Evolutionary conservation across 2,113 vertebrate genomes (phyloP), one percentile per base, ranked within the genome.

Genomic region (Crotalus horridus): DNA sequence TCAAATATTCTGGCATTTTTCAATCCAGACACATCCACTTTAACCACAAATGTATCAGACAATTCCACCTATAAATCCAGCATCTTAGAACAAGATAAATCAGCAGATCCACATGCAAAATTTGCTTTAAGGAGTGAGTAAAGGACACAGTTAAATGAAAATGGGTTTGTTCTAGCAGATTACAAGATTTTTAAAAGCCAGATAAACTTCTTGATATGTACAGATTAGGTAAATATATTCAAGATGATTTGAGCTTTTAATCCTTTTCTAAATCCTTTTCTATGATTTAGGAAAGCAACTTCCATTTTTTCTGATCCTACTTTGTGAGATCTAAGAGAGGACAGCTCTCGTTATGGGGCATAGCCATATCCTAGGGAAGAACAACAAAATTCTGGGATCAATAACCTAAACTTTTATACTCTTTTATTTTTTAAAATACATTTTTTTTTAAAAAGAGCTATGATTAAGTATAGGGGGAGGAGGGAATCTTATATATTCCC

Each of bases 21-120:
- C 33, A 59, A 53, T 88, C 48, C 85, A 94, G 93, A 43, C 24
- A 33, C 91, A 48, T 29, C 29, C 64, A 88, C n/a, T 29, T 54
- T 93, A 94, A 85, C 91, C 93, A 93, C 91, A 93, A 94, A 93
- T n/a, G 17, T 69, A 94, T 11, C 89, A 89, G 48, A 85, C 29
- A 58, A 94, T 95, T 93, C 92, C 93, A 94, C 21, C 81, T n/a
- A 92, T 54, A 29, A 2, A 86, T 91, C 64, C 88, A 5, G 88
- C 92, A 26, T 81, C 48, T 92, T 15, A 24, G 54, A 89, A 48
- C 86, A 93, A 93, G 69, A 92, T 93, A 55, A 90, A 10, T 92
- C 43, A 95, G 93, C 9, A 21, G 15, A 94, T 91, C 58, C 39
- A 85, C 89, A 4, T 92, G 51, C 89, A 95, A 95, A 95, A 61